Conservation (phyloP, 1,140 invertebrate species). For the Acromyrmex charruanus region DNA sequence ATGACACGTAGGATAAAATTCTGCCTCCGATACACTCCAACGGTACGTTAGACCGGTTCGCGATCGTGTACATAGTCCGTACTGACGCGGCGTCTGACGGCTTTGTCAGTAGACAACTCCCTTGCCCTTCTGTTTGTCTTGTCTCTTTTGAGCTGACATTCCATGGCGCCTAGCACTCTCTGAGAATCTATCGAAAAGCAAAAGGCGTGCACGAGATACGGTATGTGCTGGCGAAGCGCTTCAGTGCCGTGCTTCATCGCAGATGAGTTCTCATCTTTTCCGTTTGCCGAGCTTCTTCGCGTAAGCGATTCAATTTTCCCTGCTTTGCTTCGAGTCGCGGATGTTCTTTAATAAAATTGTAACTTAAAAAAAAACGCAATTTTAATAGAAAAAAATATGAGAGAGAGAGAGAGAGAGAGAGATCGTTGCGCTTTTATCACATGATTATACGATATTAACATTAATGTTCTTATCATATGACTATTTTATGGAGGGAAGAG, state of each 20-base stretch:
- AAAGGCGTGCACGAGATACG: constrained; percentile 1
- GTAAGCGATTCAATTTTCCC: constrained; percentile 48
- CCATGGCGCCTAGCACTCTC: constrained; percentile 44
- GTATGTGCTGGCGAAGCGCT: neutral
- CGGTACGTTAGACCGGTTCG: constrained; percentile 67
- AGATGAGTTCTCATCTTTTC: constrained; percentile 52
- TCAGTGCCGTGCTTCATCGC: constrained; percentile 15
- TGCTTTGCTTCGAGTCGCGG: constrained; percentile 4
- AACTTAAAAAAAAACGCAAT: neutral
- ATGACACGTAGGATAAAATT: constrained; percentile 73
- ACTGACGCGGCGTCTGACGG: constrained; percentile 35
- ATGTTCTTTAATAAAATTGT: constrained; percentile 42
- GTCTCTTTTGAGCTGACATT: constrained; percentile 51
- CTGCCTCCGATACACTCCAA: constrained; percentile 53
- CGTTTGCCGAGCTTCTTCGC: neutral
- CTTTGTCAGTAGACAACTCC: constrained; percentile 69
- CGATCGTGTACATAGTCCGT: constrained; percentile 59
- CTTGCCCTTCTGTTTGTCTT: constrained; percentile 69
- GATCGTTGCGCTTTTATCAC: neutral
- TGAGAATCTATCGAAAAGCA: constrained; percentile 44
- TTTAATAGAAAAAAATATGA: neutral
- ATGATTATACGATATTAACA: neutral
- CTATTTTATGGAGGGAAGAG: neutral
- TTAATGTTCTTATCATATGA: neutral
- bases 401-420: neutral